Conservation (phyloP, 1,140 invertebrate species). For the Cataglyphis hispanica region DNA sequence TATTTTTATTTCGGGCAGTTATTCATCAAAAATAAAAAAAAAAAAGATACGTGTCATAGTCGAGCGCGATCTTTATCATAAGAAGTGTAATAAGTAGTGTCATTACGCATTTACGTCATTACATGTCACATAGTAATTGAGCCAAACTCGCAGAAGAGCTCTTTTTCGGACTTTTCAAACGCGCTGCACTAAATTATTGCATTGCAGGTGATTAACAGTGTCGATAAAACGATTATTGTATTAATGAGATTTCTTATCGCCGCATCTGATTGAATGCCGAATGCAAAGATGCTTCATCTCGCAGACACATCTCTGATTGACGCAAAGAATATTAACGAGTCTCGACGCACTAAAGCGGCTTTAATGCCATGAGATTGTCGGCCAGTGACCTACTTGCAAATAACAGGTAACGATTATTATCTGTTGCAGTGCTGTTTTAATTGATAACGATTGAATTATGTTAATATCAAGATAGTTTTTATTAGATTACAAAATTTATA, state of each 20-base stretch:
- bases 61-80: background rate
- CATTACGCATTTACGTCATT: slow-evolving; percentile 4
- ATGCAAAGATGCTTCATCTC: slow-evolving; percentile 21
- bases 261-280: slow-evolving; percentile 2
- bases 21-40: background rate
- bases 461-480: background rate
- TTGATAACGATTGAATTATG: background rate
- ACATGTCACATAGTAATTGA: background rate
- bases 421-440: slow-evolving; percentile 1
- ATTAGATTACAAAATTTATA: background rate
- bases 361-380: slow-evolving; percentile 46
- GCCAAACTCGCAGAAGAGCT: background rate
- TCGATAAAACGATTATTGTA: background rate
- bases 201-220: background rate
- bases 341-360: background rate
- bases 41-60: background rate
- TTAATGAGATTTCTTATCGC: slow-evolving; percentile 37
- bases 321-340: slow-evolving; percentile 37
- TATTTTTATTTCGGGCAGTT: background rate
- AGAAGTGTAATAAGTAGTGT: background rate
- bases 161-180: background rate
- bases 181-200: no score
- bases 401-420: background rate
- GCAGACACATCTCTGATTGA: slow-evolving; percentile 15
- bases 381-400: slow-evolving; percentile 23